Evolutionary conservation across 2,113 vertebrate genomes (phyloP), one percentile per base, ranked within the genome.

Genomic region (Scolopax mira): DNA sequence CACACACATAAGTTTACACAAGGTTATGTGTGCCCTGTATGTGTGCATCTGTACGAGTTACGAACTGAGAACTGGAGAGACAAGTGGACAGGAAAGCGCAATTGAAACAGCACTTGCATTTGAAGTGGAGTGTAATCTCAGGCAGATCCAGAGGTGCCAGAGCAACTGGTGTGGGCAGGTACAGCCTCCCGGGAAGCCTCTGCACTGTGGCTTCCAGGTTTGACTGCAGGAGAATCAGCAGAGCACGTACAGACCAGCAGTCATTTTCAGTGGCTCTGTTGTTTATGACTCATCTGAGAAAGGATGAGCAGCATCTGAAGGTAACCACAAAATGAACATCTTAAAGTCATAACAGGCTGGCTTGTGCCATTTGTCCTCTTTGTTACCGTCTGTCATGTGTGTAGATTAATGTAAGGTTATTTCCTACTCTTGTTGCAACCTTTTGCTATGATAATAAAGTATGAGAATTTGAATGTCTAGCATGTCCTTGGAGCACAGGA

Each of bases 401-500:
- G 19, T 54, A 66, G 89, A 93, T 94, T 91, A 93, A 94, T 88
- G 70, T 65, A 71, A 74, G 69, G 79, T 91, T 96, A 84, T 97
- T 96, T 95, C 83, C 66, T 79, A 48, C 83, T 61, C 74, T 86
- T 93, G 66, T 80, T 91, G 42, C 46, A 93, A 70, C 37, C 79
- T 93, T 88, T 85, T 93, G 84, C 86, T 95, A 57, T 91, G 90
- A 78, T 91, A 97, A 95, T 97, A 92, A 97, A 94, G 69, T 72
- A 93, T 44, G 65, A 92, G 79, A 88, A 93, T 96, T 83, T 95
- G 87, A 95, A 92, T 85, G 81, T 92, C 89, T 95, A 84, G 10
- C 28, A 58, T 84, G 77, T 89, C 89, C 94, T 96, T 96, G 84
- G 69, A 96, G 70, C 72, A 84, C 52, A 80, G 71, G 39, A 90